Evolutionary conservation across 2,888 invertebrate species (phyloP).

Genomic region (Cephalotes varians): DNA sequence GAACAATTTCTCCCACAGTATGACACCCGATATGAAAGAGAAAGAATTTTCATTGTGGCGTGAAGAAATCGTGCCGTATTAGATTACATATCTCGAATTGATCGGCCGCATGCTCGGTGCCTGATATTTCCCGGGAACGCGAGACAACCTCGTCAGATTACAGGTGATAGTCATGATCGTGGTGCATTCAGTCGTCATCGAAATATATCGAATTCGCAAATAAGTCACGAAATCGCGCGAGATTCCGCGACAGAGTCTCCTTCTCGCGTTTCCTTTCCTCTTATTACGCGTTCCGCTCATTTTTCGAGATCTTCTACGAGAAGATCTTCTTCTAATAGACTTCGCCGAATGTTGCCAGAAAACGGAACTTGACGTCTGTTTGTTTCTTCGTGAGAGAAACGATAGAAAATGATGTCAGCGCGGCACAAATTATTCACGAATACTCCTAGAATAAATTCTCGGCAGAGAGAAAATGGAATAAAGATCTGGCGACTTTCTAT

Average conservation of each 20-base stretch:
- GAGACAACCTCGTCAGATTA: constrained; percentile 50
- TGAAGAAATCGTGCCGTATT: constrained; percentile 33
- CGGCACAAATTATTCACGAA: constrained; percentile 48
- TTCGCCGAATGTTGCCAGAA: constrained; percentile 26
- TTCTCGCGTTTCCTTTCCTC: constrained; percentile 21
- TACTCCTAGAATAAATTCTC: constrained; percentile 22
- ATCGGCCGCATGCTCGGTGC: constrained; percentile 33
- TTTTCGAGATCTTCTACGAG: constrained; percentile 43
- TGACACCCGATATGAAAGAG: constrained; percentile 6
- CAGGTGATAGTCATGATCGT: constrained; percentile 44
- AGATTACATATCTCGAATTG: constrained; percentile 48
- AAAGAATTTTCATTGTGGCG: constrained; percentile 12
- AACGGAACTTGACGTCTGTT: constrained; percentile 25
- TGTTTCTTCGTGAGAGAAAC: constrained; percentile 11
- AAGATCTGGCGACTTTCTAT: constrained; percentile 27
- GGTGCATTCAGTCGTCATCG: constrained; percentile 35
- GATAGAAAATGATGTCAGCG: constrained; percentile 18
- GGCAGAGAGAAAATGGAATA: background rate
- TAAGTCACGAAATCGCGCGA: constrained; percentile 49
- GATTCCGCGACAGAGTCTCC: constrained; percentile 41
- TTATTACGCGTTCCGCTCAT: constrained; percentile 26
- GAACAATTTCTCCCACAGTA: background rate
- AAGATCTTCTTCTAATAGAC: constrained; percentile 48
- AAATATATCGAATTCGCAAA: constrained; percentile 34
- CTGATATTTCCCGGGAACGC: constrained; percentile 43